A percentile compares a stretch with the other conserved stretches of the same genome.
Conservation (phyloP, 2,888 invertebrate genomes). For the Pediacus dermestoides region DNA sequence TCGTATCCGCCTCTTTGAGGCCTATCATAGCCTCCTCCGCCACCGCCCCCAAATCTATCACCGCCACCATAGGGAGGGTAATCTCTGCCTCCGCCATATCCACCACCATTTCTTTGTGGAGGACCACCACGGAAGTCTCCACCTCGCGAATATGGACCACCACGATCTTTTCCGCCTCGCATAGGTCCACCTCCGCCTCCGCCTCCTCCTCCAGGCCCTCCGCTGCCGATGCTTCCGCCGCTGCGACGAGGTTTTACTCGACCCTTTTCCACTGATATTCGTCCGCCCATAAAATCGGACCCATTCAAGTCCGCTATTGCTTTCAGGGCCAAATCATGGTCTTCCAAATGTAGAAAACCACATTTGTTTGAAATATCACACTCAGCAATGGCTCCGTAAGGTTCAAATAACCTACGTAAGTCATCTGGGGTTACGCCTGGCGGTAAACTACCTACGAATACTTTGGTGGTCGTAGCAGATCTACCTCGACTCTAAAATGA, state of each 20-base stretch:
- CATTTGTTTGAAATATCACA: conserved; percentile 94
- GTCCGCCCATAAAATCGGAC: conserved; percentile 76
- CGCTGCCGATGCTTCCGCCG: conserved; percentile 53
- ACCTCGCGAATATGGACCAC: conserved; percentile 38
- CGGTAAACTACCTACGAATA: conserved; percentile 91
- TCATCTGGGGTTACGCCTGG: conserved; percentile 81
- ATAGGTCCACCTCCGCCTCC: conserved; percentile 56
- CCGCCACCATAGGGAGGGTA: conserved; percentile 19
- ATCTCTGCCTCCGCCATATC: conserved; percentile 16
- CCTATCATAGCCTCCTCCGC: conserved; percentile 27
- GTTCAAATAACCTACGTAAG: conserved; percentile 76
- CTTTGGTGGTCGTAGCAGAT: conserved; percentile 57
- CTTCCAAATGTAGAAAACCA: conserved; percentile 90
- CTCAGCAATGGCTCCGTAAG: conserved; percentile 84
- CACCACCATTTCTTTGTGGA: conserved; percentile 10
- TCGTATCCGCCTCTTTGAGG: conserved; percentile 18
- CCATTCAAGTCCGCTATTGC: conserved; percentile 81
- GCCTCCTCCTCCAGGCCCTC: conserved; percentile 48
- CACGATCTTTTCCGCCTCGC: conserved; percentile 44
- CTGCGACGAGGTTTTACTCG: conserved; percentile 69
- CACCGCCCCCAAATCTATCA: conserved; percentile 24
- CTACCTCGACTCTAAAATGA: conserved; percentile 42
- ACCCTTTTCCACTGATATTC: conserved; percentile 80
- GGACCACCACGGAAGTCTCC: conserved; percentile 22
- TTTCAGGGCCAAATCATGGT: conserved; percentile 73